phyloP scores from a whole-genome alignment of 2,113 vertebrate species.

The Odontophorus gujanensis region DNA sequence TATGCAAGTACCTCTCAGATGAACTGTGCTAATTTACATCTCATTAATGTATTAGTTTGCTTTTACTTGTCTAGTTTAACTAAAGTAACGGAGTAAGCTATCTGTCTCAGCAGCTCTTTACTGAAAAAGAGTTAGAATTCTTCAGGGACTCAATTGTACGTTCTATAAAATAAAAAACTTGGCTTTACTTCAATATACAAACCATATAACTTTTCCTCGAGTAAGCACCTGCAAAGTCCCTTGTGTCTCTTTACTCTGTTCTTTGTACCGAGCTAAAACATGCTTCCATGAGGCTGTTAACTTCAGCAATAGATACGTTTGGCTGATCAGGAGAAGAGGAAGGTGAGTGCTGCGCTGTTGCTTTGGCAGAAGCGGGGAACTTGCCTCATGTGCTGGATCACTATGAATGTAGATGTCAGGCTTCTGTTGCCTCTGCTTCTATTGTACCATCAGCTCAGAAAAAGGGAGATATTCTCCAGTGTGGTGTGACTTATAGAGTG shows the following conservation, averaged over 20 bases:
- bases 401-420: not conserved
- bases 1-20: not conserved
- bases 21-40: fast-evolving
- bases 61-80: not conserved
- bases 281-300: not conserved
- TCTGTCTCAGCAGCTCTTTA: not conserved
- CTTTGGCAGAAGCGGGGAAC: not conserved
- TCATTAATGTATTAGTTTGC: not conserved
- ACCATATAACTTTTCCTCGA: not conserved
- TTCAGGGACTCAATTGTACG: not conserved
- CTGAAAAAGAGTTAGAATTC: not conserved
- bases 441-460: not conserved
- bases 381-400: not conserved
- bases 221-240: not conserved
- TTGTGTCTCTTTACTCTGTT: fast-evolving
- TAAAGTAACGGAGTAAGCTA: not conserved
- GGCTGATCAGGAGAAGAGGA: not conserved
- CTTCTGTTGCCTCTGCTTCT: not conserved
- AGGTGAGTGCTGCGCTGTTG: not conserved
- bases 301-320: not conserved
- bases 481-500: not conserved
- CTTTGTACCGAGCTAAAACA: not conserved
- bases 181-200: not conserved
- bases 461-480: not conserved
- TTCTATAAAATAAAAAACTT: not conserved